phyloP scores from a whole-genome alignment of 2,888 invertebrate genomes.

The Mellilla xanthometata region DNA sequence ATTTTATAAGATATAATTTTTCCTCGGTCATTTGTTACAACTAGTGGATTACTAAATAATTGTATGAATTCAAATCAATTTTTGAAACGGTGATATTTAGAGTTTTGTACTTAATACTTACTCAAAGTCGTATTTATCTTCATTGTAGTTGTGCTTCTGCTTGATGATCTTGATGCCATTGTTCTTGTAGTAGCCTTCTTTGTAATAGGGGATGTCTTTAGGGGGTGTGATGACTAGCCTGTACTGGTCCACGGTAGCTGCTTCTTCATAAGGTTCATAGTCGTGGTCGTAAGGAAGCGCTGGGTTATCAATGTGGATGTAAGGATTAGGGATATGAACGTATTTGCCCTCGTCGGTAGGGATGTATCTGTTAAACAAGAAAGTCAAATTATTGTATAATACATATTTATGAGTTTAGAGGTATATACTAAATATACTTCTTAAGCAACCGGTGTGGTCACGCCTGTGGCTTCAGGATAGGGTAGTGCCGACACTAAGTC shows the following conservation, averaged over 20 bases:
- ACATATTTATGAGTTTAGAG: too few species aligned
- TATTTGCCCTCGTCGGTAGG: constrained; percentile 77
- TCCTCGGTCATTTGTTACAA: too few species aligned
- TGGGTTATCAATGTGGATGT: constrained; percentile 77
- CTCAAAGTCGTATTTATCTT: constrained; percentile 79
- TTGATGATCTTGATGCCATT: constrained; percentile 78
- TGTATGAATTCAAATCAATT: too few species aligned
- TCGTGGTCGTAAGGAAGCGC: constrained; percentile 62
- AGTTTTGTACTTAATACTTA: too few species aligned
- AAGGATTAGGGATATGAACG: constrained; percentile 77
- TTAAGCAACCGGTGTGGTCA: too few species aligned
- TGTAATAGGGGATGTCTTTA: constrained; percentile 69
- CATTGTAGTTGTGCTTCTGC: constrained; percentile 73
- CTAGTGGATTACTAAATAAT: too few species aligned
- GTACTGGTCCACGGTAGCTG: constrained; percentile 67
- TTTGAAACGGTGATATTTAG: too few species aligned
- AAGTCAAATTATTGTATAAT: too few species aligned
- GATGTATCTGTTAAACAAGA: constrained; percentile 76
- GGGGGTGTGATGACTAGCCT: constrained; percentile 56
- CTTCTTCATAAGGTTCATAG: constrained; percentile 74
- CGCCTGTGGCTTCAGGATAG: too few species aligned
- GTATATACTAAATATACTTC: too few species aligned
- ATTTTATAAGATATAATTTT: too few species aligned
- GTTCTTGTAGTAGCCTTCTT: constrained; percentile 76
- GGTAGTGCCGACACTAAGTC: too few species aligned